A percentile compares a stretch with the other conserved stretches of the same genome.
Evolutionary conservation across 2,797 vertebrate species (phyloP).

Genomic region (Anisognathus igniventris): DNA sequence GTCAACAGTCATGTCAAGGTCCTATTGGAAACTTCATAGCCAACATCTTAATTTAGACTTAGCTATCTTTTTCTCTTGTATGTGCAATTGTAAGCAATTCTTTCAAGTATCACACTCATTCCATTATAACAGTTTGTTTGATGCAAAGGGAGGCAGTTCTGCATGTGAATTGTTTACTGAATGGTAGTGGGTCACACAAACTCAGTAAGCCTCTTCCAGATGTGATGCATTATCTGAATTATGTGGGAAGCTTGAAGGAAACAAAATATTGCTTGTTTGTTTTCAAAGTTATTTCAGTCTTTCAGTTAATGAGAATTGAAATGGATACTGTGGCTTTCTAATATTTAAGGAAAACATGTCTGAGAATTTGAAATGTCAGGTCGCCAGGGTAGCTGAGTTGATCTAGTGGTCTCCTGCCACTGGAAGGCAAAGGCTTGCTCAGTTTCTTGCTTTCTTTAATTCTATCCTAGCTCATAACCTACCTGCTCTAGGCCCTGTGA

Average conservation of each 20-base stretch:
- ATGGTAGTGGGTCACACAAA: conserved; percentile 53
- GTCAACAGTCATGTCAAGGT: conserved; percentile 99
- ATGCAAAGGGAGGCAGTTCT: conserved; percentile 73
- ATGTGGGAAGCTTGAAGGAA: neutral
- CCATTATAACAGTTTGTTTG: conserved; percentile 81
- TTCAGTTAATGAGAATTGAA: neutral
- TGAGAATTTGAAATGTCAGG: neutral
- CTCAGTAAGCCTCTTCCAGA: conserved; percentile 27
- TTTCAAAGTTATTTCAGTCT: neutral
- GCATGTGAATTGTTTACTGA: conserved; percentile 74
- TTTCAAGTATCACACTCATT: conserved; percentile 76
- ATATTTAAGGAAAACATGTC: neutral
- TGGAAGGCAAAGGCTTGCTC: neutral
- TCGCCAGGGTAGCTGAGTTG: neutral
- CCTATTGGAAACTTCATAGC: conserved; percentile 98
- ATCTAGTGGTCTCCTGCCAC: neutral
- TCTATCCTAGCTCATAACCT: neutral
- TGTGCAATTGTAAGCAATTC: conserved; percentile 82
- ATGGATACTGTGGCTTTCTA: neutral
- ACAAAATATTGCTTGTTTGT: neutral
- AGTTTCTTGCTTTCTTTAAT: neutral
- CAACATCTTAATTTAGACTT: conserved; percentile 99
- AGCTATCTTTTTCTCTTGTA: conserved; percentile 78
- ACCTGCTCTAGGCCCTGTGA: neutral
- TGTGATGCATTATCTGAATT: neutral